Percentiles rank a stretch among this genome's conserved stretches.
phyloP scores from a whole-genome alignment of 2,113 vertebrate genomes.

The Noctilio leporinus region DNA sequence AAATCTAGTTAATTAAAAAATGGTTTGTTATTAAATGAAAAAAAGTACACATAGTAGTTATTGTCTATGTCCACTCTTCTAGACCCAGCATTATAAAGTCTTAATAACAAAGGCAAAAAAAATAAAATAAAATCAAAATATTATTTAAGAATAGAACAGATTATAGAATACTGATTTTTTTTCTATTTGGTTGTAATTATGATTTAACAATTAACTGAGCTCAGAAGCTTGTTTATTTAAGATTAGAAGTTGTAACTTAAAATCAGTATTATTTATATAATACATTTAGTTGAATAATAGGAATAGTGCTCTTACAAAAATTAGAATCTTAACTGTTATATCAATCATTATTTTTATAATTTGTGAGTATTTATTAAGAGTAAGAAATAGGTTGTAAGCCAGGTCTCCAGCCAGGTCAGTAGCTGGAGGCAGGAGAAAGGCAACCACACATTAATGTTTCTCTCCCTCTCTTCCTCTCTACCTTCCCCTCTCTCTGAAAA shows the following conservation, averaged over 20 bases:
- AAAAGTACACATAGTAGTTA: not conserved
- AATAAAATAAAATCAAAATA: not conserved
- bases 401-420: too few species aligned
- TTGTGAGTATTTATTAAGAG: not conserved
- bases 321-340: constrained; percentile 4
- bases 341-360: constrained; percentile 15
- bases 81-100: not conserved
- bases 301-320: not conserved
- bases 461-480: too few species aligned
- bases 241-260: constrained; percentile 25
- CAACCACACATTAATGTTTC: too few species aligned
- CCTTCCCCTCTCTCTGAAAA: too few species aligned
- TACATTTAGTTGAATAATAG: not conserved
- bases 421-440: too few species aligned
- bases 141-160: too few species aligned
- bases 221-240: constrained; percentile 31
- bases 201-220: constrained; percentile 32
- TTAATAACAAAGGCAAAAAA: constrained; percentile 2
- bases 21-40: not conserved
- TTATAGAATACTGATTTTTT: not conserved
- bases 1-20: not conserved
- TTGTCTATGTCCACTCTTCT: not conserved
- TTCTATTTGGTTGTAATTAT: not conserved
- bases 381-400: too few species aligned
- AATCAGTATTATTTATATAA: not conserved